Evolutionary conservation across 2,888 invertebrate species (phyloP).

Genomic region (Macropis europaea): DNA sequence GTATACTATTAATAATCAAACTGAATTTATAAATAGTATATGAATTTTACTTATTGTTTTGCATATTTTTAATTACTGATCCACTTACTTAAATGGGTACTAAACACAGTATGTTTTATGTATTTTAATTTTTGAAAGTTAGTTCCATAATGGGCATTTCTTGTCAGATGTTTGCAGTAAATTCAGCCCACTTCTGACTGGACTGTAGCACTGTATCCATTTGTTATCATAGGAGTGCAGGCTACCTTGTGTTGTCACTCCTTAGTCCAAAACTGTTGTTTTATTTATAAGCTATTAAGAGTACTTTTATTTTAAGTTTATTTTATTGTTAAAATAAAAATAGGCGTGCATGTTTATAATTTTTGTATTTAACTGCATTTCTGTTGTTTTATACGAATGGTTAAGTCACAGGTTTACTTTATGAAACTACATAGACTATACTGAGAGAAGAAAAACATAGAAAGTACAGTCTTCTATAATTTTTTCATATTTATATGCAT

Average conservation of each 20-base stretch:
- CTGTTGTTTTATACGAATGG: not conserved
- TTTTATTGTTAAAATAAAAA: slow-evolving; percentile 27
- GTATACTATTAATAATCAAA: not conserved
- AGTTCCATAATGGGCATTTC: slow-evolving; percentile 54
- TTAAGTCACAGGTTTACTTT: not conserved
- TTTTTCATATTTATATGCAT: slow-evolving; percentile 34
- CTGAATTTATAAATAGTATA: not conserved
- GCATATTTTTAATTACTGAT: not conserved
- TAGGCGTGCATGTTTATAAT: slow-evolving; percentile 35
- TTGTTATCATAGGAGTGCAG: slow-evolving; percentile 73
- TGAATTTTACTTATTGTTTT: slow-evolving; percentile 1
- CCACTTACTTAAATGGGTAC: not conserved
- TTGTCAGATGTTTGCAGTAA: slow-evolving; percentile 71
- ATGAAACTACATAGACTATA: not conserved
- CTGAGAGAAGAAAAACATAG: not conserved
- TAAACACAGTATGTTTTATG: not conserved
- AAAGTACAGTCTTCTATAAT: slow-evolving; percentile 2
- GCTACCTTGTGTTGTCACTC: slow-evolving; percentile 75
- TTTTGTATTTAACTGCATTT: slow-evolving; percentile 22
- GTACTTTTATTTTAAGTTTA: slow-evolving; percentile 20
- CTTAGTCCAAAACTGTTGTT: slow-evolving; percentile 36
- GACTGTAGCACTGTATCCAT: slow-evolving; percentile 75
- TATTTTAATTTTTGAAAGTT: not conserved
- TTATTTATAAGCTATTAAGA: slow-evolving; percentile 24
- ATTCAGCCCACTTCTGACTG: slow-evolving; percentile 51